Base-by-base conservation (phyloP, 1,140 invertebrate species). In the Micrasema minimum region DNA sequence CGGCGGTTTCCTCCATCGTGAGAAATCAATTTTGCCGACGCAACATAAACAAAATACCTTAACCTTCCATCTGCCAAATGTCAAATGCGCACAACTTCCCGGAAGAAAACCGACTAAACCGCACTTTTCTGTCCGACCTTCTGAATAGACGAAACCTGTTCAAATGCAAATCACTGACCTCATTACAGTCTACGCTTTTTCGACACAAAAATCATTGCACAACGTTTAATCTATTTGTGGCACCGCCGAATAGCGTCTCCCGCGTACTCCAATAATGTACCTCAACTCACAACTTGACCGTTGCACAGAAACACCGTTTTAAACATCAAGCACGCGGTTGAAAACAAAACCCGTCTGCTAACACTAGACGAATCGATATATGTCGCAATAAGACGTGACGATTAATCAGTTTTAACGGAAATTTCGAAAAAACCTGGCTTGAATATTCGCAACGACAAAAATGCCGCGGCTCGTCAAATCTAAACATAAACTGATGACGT, bases 211-310 rank as follows among this genome's bases (percentile, higher is more conserved):
- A 79, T 76, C 80, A 81, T 82, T 82, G 81, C 82, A 83, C 82
- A 84, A 84, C 81, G 75, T 79, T 78, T 78, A 83, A 80, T 84
- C 83, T 84, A 82, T 84, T 77, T 80, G 81, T 81, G 78, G 77
- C 50, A 57, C 53, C 53, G 26, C 41, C 20, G 53, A 59, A 69
- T 59, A 69, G 66, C 66, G 66, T 69, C 66, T 69, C 66, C 66
- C 66, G 66, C 66, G 66, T 48, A 46, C 66, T 46, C 22, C 18
- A 48, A 41, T 23, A 26, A 26, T 14, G 35, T 22, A n/a, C 31
- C 38, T 41, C 18, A 41, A 55, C 61, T 31, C 67, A 55, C 43
- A 31, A 7, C 7, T 7, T 51, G 48, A 41, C 50, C 57, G 46
- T 65, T 59, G 55, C 31, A 50, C 26, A 75, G 53, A 70, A 18